Conservation (phyloP, 2,797 vertebrate genomes). For the Galago senegalensis region DNA sequence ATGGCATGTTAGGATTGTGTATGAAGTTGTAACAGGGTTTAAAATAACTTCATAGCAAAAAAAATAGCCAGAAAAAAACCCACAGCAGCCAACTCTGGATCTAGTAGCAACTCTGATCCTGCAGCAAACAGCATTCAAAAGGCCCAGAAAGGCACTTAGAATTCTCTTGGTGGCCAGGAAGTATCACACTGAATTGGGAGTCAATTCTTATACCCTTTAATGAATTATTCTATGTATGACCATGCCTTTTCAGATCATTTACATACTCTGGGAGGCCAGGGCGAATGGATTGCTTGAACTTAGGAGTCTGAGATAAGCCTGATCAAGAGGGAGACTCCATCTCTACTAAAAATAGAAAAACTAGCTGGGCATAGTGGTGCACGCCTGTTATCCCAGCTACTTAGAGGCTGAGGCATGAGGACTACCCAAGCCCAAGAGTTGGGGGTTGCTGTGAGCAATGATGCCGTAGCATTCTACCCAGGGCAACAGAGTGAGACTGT, state of each 20-base stretch:
- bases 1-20: not conserved
- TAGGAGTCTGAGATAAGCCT: too few relatives aligned
- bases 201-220: constrained; percentile 17
- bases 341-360: too few relatives aligned
- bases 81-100: not conserved
- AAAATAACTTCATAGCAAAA: constrained; percentile 7
- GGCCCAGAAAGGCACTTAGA: not conserved
- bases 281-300: too few relatives aligned
- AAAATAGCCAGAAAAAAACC: not conserved
- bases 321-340: too few relatives aligned
- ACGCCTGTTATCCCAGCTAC: too few relatives aligned
- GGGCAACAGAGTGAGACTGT: too few relatives aligned
- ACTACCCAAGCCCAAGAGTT: too few relatives aligned
- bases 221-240: constrained; percentile 4
- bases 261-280: not conserved
- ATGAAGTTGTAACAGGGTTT: constrained; percentile 6
- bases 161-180: not conserved
- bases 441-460: too few relatives aligned
- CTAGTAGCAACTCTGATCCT: not conserved
- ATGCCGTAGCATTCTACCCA: too few relatives aligned
- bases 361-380: too few relatives aligned
- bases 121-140: not conserved
- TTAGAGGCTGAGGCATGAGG: too few relatives aligned
- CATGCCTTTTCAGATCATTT: constrained; percentile 41
- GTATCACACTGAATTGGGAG: constrained; percentile 46